phyloP scores from a whole-genome alignment of 2,797 vertebrate genomes.

The Acanthopagrus latus region DNA sequence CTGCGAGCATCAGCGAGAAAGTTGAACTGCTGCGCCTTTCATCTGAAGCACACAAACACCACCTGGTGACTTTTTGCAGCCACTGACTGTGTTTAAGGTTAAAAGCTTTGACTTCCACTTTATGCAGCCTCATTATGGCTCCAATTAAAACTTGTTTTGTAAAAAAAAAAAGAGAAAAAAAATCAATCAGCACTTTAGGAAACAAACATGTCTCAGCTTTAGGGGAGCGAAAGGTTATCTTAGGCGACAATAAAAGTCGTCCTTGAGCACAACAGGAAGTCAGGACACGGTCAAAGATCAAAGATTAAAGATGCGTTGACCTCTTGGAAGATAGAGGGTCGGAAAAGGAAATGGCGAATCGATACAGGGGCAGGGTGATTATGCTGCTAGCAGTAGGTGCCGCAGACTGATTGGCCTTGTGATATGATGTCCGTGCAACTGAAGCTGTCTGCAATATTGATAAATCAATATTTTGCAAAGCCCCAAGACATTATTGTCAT shows the following conservation, averaged over 20 bases:
- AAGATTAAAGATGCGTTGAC: constrained; percentile 30
- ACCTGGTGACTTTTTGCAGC: constrained; percentile 54
- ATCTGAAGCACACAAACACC: constrained; percentile 56
- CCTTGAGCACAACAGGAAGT: constrained; percentile 8
- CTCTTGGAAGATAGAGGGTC: background rate
- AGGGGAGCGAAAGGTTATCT: constrained; percentile 10
- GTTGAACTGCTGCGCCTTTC: constrained; percentile 35
- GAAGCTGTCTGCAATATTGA: constrained; percentile 12
- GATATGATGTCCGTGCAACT: constrained; percentile 20
- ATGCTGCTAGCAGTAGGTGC: constrained; percentile 21
- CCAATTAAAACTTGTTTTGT: constrained; percentile 61
- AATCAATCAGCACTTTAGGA: constrained; percentile 37
- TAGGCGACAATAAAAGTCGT: constrained; percentile 10
- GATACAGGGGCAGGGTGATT: constrained; percentile 49
- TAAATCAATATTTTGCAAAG: constrained; percentile 43
- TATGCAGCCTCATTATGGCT: constrained; percentile 46
- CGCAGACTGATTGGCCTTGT: constrained; percentile 18
- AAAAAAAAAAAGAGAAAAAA: constrained; percentile 30
- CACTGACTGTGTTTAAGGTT: constrained; percentile 45
- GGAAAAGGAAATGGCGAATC: constrained; percentile 39
- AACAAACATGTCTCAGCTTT: constrained; percentile 16
- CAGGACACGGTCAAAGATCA: constrained; percentile 44
- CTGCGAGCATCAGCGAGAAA: constrained; percentile 65
- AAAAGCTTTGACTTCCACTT: constrained; percentile 61
- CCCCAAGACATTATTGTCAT: constrained; percentile 13